phyloP scores from a whole-genome alignment of 2,888 invertebrate genomes.

The Boloria euphrosyne region DNA sequence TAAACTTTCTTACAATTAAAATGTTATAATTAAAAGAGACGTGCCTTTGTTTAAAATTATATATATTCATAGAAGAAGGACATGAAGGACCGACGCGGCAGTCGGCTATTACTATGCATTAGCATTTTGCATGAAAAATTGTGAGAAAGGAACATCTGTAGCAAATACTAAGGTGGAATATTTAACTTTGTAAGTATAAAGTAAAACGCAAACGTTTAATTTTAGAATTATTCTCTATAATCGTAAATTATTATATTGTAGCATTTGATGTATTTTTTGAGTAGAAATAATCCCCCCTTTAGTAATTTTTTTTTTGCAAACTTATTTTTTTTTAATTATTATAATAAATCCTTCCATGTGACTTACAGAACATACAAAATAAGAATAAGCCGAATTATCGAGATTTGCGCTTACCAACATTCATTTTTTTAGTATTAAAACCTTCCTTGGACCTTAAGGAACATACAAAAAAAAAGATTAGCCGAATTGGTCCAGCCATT shows the following conservation, averaged over 20 bases:
- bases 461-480: no score
- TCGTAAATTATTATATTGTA: neutral
- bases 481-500: no score
- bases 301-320: no score
- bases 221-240: neutral
- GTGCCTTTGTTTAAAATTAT: conserved; percentile 6
- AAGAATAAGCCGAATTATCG: no score
- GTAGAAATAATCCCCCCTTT: no score
- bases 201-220: neutral
- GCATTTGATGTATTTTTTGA: no score
- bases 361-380: no score
- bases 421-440: no score
- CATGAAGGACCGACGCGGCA: conserved; percentile 11
- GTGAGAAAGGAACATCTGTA: conserved; percentile 32
- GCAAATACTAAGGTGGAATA: conserved; percentile 10
- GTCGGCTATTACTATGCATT: conserved; percentile 22
- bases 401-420: no score
- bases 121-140: conserved; percentile 37
- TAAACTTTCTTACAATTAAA: conserved; percentile 9
- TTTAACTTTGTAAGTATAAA: neutral
- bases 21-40: conserved; percentile 15
- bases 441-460: no score
- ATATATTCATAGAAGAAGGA: conserved; percentile 7
- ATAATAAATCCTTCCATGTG: no score
- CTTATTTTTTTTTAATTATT: no score